These are phyloP conservation scores for Cephalopholis sonnerati DNA, from an alignment of 2,113 vertebrate species.

Conservation along the genomic window DNA sequence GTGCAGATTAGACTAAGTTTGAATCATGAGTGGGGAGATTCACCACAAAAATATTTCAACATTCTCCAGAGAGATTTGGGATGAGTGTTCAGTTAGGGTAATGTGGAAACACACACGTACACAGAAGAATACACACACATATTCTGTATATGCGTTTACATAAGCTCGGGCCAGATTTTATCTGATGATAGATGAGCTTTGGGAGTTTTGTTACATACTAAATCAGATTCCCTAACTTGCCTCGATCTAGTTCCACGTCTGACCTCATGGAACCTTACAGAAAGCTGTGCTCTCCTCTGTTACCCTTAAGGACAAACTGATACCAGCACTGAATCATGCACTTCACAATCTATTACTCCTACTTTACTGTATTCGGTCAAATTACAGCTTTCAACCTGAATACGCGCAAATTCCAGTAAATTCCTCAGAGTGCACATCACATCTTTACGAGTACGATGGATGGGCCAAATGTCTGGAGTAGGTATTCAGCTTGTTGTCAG, in stretches of 20 bases:
- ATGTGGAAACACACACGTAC: not conserved
- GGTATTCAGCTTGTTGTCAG: constrained; percentile 60
- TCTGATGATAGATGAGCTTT: constrained; percentile 4
- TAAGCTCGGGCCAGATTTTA: not conserved
- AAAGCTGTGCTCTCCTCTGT: not conserved
- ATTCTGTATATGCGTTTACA: not conserved
- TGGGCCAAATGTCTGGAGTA: constrained; percentile 53
- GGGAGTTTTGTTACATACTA: constrained; percentile 3
- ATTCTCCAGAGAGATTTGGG: not conserved
- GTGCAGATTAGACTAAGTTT: not conserved
- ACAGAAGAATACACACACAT: not conserved
- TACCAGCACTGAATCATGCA: constrained; percentile 18
- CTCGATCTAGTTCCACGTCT: not conserved
- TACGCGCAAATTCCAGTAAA: constrained; percentile 33
- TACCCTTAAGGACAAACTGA: not conserved
- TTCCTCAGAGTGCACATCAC: constrained; percentile 49
- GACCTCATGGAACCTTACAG: constrained; percentile 15
- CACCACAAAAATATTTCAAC: constrained; percentile 13
- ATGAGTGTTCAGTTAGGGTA: not conserved
- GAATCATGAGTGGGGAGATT: constrained; percentile 1
- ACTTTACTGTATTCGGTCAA: constrained; percentile 24
- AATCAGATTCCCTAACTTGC: constrained; percentile 28
- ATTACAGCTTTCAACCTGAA: constrained; percentile 25
- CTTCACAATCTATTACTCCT: constrained; percentile 24
- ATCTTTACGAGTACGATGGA: constrained; percentile 50